phyloP scores from a whole-genome alignment of 2,888 invertebrate genomes.

The Temnothorax rugatulus region DNA sequence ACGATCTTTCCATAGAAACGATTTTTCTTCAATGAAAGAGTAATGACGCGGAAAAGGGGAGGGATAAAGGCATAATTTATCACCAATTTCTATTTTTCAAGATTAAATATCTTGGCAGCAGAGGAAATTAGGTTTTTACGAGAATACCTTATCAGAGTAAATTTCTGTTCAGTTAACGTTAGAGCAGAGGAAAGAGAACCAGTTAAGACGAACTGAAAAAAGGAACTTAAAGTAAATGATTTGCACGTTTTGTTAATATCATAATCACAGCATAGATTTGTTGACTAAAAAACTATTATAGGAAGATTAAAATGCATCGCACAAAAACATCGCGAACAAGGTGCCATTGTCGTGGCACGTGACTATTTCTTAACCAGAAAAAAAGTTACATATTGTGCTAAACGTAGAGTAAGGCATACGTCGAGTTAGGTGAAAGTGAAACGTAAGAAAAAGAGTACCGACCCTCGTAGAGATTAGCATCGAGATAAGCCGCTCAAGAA shows the following conservation, averaged over 20 bases:
- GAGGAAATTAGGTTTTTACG: constrained; percentile 25
- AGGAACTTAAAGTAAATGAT: background rate
- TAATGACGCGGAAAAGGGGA: background rate
- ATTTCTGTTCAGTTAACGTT: constrained; percentile 12
- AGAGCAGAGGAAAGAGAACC: background rate
- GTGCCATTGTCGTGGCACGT: constrained; percentile 35
- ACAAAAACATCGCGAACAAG: constrained; percentile 34
- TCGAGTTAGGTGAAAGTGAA: constrained; percentile 81
- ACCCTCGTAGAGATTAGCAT: constrained; percentile 81
- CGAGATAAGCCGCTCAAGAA: constrained; percentile 80
- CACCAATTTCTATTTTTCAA: constrained; percentile 20
- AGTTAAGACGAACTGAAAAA: background rate
- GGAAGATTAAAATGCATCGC: constrained; percentile 33
- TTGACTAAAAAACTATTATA: background rate
- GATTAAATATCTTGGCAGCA: constrained; percentile 25
- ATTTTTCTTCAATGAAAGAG: background rate
- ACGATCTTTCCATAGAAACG: background rate
- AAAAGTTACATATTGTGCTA: constrained; percentile 80
- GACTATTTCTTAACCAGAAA: constrained; percentile 76
- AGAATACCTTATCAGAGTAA: background rate
- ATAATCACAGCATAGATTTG: background rate
- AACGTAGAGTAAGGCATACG: constrained; percentile 84
- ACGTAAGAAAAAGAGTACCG: constrained; percentile 78
- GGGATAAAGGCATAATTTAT: constrained; percentile 8
- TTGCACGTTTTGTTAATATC: constrained; percentile 13